Evolutionary conservation across 92 coral and sea anemone species (phyloP).

Genomic region (Heteractis magnifica): DNA sequence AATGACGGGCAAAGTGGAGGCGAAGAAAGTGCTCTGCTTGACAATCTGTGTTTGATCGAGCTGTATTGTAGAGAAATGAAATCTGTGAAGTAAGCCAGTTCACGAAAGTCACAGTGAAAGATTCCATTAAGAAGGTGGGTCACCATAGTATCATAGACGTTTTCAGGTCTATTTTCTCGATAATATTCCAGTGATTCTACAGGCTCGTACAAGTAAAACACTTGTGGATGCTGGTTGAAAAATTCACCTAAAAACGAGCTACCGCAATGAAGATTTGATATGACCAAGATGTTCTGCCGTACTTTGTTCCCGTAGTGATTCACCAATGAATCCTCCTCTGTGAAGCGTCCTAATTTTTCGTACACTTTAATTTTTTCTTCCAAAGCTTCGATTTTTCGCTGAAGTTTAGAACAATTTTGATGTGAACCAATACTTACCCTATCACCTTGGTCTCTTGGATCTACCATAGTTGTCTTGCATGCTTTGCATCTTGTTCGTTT

Average conservation of each 20-base stretch:
- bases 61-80: slow-evolving; percentile 86
- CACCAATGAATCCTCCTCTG: slow-evolving; percentile 77
- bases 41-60: slow-evolving; percentile 74
- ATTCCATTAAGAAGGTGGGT: slow-evolving; percentile 76
- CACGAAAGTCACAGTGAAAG: slow-evolving; percentile 79
- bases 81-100: slow-evolving; percentile 69
- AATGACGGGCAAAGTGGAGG: slow-evolving; percentile 97
- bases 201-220: slow-evolving; percentile 84
- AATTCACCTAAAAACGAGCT: slow-evolving; percentile 89
- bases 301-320: slow-evolving; percentile 81
- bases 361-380: slow-evolving; percentile 57
- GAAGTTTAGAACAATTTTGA: slow-evolving; percentile 37
- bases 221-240: slow-evolving; percentile 79
- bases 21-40: slow-evolving; percentile 80
- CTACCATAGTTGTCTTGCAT: neutral
- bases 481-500: neutral
- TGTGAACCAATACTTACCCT: neutral
- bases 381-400: slow-evolving; percentile 38
- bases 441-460: neutral
- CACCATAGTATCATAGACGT: slow-evolving; percentile 82
- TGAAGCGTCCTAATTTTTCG: slow-evolving; percentile 64
- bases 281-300: slow-evolving; percentile 74
- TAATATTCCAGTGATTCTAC: slow-evolving; percentile 73
- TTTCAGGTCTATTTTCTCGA: slow-evolving; percentile 83
- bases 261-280: slow-evolving; percentile 75